phyloP scores from a whole-genome alignment of 2,797 vertebrate genomes.

The Cheirogaleus major region DNA sequence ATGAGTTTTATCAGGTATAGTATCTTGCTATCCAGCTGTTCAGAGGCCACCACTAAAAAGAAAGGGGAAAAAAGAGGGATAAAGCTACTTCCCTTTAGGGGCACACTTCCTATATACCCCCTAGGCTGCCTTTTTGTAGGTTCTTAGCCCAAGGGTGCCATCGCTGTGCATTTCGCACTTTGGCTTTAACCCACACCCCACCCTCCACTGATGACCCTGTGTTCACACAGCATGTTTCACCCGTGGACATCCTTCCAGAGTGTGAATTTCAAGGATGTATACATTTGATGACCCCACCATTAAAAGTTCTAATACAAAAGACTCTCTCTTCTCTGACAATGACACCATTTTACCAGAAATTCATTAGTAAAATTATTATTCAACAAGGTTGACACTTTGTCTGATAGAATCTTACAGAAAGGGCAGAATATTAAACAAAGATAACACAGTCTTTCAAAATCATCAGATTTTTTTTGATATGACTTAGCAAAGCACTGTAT shows the following conservation, averaged over 20 bases:
- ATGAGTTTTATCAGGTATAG: background rate
- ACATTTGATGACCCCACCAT: background rate
- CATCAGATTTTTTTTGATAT: background rate
- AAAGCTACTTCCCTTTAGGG: background rate
- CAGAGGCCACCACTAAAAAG: background rate
- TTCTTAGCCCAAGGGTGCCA: fast-evolving
- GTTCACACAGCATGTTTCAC: background rate
- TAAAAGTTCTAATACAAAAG: background rate
- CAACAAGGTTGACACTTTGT: background rate
- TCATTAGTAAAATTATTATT: conserved; percentile 39
- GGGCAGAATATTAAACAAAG: background rate
- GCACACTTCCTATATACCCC: fast-evolving
- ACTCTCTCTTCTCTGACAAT: background rate
- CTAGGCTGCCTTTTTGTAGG: background rate
- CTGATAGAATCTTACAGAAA: background rate
- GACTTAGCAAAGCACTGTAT: background rate
- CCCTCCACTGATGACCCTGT: fast-evolving
- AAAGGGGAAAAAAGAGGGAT: too few relatives aligned
- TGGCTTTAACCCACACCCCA: too few relatives aligned
- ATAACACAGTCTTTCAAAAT: background rate
- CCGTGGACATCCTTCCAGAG: background rate
- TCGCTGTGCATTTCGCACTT: background rate
- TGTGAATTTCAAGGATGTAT: background rate
- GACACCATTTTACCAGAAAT: background rate
- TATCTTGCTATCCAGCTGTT: background rate